Conservation (phyloP, 1,140 invertebrate genomes). For the Ephestia elutella region DNA sequence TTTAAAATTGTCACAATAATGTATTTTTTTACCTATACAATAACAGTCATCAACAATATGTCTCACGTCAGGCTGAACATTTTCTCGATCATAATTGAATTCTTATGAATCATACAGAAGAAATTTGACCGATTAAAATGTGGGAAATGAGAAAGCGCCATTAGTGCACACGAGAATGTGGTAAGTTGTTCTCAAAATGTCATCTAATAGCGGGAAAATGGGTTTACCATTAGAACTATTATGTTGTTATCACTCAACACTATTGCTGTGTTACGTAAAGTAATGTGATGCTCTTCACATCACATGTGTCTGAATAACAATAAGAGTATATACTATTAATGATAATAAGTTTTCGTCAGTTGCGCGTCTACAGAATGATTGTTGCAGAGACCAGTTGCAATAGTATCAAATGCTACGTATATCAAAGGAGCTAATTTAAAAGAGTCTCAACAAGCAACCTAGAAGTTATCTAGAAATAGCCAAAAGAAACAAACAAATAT, state of each 20-base stretch:
- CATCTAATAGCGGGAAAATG: background rate
- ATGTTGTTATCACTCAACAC: background rate
- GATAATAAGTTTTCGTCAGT: too few species aligned
- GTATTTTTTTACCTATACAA: too few species aligned
- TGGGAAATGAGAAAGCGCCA: slow-evolving; percentile 31
- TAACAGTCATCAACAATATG: background rate
- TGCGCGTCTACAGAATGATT: too few species aligned
- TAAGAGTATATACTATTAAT: background rate
- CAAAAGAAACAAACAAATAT: background rate
- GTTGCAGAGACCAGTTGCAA: too few species aligned
- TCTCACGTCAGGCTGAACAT: background rate
- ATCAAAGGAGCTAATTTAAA: too few species aligned
- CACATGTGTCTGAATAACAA: slow-evolving; percentile 24
- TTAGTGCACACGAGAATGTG: background rate
- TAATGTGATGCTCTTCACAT: slow-evolving; percentile 10
- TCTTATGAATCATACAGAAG: slow-evolving; percentile 21
- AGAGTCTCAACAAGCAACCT: too few species aligned
- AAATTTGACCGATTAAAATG: slow-evolving; percentile 27
- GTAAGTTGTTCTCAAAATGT: background rate
- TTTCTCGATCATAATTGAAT: background rate
- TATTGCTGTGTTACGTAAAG: background rate
- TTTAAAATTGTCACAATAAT: background rate
- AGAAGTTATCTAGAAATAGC: too few species aligned
- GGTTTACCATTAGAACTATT: background rate
- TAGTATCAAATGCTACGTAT: too few species aligned